phyloP scores from a whole-genome alignment of 2,113 vertebrate genomes.

The Oryzias melastigma region DNA sequence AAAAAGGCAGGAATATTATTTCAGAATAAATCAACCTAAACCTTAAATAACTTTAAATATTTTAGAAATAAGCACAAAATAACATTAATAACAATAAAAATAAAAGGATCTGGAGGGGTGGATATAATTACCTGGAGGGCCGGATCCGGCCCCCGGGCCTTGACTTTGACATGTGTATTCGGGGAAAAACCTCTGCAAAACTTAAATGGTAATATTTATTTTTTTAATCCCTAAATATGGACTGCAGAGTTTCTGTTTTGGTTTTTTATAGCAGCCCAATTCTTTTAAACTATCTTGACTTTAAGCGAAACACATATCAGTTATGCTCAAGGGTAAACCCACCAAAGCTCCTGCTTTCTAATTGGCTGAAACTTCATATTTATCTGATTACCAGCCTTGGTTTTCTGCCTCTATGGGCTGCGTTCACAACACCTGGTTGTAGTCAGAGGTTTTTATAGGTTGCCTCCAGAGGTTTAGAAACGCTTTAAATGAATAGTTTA shows the following conservation, averaged over 20 bases:
- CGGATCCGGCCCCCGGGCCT: too few relatives aligned
- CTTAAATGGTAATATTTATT: conserved; percentile 8
- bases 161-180: too few relatives aligned
- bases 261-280: conserved; percentile 32
- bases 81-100: too few relatives aligned
- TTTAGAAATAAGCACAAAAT: too few relatives aligned
- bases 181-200: neutral
- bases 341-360: conserved; percentile 28
- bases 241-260: conserved; percentile 26
- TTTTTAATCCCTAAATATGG: conserved; percentile 20
- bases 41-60: too few relatives aligned
- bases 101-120: too few relatives aligned
- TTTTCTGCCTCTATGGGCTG: conserved; percentile 43
- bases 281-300: conserved; percentile 42
- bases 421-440: conserved; percentile 63
- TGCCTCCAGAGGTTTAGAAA: conserved; percentile 40
- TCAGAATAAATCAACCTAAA: too few relatives aligned
- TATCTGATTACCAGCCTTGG: conserved; percentile 53
- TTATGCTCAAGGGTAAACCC: conserved; percentile 9
- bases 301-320: conserved; percentile 41
- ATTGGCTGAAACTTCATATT: conserved; percentile 52
- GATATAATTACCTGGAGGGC: too few relatives aligned
- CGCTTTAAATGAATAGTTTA: conserved; percentile 40
- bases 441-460: conserved; percentile 51
- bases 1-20: too few relatives aligned